These are phyloP conservation scores for Mamestra configurata DNA, from an alignment of 1,140 invertebrate genomes.

Conservation along the genomic window DNA sequence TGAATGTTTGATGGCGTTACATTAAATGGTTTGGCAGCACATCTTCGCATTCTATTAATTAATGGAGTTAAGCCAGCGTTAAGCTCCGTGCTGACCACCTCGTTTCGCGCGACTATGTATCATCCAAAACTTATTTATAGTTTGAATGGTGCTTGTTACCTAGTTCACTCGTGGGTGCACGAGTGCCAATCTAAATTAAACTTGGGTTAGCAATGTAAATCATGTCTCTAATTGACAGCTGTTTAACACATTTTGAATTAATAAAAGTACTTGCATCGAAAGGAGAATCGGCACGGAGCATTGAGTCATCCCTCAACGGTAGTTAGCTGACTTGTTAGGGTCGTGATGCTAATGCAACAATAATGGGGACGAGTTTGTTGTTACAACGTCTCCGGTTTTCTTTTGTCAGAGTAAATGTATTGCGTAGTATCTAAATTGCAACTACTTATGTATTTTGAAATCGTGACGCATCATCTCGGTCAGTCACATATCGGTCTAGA, in stretches of 20 bases:
- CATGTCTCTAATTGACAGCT: background rate
- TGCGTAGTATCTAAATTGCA: constrained; percentile 26
- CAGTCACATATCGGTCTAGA: constrained; percentile 4
- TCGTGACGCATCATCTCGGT: constrained; percentile 11
- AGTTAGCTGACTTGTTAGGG: background rate
- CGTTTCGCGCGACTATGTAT: background rate
- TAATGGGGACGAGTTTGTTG: constrained; percentile 23
- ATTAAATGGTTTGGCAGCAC: background rate
- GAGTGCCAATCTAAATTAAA: background rate
- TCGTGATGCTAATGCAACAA: constrained; percentile 39
- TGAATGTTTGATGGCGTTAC: background rate
- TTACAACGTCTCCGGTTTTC: background rate
- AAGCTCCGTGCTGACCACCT: background rate
- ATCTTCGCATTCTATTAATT: background rate
- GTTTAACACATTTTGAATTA: background rate
- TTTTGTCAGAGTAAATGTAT: constrained; percentile 20
- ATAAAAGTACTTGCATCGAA: constrained; percentile 13
- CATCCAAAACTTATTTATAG: constrained; percentile 9
- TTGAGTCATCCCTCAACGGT: constrained; percentile 8
- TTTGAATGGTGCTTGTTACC: background rate
- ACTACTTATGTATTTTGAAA: constrained; percentile 17
- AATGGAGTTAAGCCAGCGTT: background rate
- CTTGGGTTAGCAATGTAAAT: background rate
- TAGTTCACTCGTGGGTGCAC: background rate
- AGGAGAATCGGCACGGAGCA: background rate